Evolutionary conservation across 2,888 invertebrate species (phyloP), one percentile per base, ranked within the genome.

Genomic region (Plusia festucae): DNA sequence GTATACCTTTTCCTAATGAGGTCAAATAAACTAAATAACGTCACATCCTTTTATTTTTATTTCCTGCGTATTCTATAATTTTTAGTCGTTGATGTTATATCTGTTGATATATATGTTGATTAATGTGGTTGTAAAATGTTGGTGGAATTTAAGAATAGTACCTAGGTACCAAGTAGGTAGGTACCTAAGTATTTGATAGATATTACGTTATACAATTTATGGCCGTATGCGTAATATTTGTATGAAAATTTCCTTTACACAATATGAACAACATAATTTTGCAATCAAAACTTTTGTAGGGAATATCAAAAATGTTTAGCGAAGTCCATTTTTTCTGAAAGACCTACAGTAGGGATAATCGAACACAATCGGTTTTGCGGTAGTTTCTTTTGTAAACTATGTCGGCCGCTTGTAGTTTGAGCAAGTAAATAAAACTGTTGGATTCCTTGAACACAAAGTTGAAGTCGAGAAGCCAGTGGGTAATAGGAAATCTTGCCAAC

Each of bases 401-500:
- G 78, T 73, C 65, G 77, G 69, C 46, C 18, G 20, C 65, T 64
- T 62, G 70, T 73, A 80, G 81, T 82, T 78, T 64, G 49, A 60
- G 66, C 70, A 79, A 85, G 83, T 84, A 87, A 87, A 86, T 84
- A 86, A 85, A 87, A 85, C 77, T 82, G 80, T 80, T 79, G 77
- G 78, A 82, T 83, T 83, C 82, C 71, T 61, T 71, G 79, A 82
- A 81, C 76, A 78, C 69, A 80, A 86, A 85, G 85, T 86, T 87
- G 72, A 72, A 76, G 80, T 68, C 68, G 74, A 67, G 64, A 75
- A 71, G 72, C 73, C 75, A 78, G 79, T 73, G 73, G 83, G 84
- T 87, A 84, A 86, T 85, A 84, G 86, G 87, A 85, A 86, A 86
- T 88, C 85, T 88, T 85, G 84, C 79, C 78, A 88, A 88, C 85